Percentiles rank a stretch among this genome's conserved stretches.
Conservation (phyloP, 2,797 vertebrate genomes). For the Phalanger gymnotis region DNA sequence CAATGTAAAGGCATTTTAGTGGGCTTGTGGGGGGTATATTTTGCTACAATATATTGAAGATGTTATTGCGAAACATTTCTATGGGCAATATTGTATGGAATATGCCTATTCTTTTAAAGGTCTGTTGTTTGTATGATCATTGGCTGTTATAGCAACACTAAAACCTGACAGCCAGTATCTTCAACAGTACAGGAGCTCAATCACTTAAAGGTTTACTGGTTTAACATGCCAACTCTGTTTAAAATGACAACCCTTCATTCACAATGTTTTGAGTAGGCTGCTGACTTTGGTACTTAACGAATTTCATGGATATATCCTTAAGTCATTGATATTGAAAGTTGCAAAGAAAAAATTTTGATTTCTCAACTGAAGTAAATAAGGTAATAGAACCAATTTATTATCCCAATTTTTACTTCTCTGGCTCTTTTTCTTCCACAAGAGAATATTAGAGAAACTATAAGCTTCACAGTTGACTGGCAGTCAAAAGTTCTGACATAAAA, state of each 20-base stretch:
- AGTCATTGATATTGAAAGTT: neutral
- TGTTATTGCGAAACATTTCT: neutral
- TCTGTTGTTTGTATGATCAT: neutral
- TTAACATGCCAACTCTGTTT: neutral
- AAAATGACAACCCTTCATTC: neutral
- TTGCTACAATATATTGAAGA: neutral
- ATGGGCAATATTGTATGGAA: neutral
- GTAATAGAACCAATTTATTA: neutral
- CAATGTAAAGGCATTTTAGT: neutral
- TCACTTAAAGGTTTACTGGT: neutral
- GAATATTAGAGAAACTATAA: neutral
- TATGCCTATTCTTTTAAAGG: neutral
- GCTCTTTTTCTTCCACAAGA: neutral
- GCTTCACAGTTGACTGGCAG: slow-evolving; percentile 4
- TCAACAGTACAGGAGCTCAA: neutral
- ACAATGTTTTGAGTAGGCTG: neutral
- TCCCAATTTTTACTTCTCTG: neutral
- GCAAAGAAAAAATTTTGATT: neutral
- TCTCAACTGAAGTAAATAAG: neutral
- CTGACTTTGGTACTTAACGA: neutral
- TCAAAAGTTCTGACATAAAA: neutral
- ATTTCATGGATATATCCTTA: neutral
- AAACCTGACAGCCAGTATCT: neutral
- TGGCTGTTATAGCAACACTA: neutral
- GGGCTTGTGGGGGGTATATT: neutral